These are phyloP conservation scores for Cotesia congregata DNA, from an alignment of 2,888 invertebrate genomes.

Conservation along the genomic window DNA sequence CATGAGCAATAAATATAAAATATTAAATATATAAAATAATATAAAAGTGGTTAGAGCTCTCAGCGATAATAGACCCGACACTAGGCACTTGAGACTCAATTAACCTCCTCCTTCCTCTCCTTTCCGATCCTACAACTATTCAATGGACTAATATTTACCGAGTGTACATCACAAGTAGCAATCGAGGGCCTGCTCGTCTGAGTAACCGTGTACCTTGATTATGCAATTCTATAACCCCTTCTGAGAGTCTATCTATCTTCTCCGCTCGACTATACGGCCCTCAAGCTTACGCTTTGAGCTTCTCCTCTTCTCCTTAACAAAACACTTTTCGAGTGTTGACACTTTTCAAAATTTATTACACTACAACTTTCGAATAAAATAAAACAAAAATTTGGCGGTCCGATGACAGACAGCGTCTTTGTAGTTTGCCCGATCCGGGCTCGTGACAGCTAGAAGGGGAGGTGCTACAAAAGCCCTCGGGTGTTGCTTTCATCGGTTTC, in stretches of 20 bases:
- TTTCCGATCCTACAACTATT: constrained; percentile 12
- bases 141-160: constrained; percentile 45
- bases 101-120: constrained; percentile 27
- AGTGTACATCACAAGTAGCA: constrained; percentile 31
- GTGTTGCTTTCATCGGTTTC: background rate
- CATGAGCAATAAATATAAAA: background rate
- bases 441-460: constrained; percentile 2
- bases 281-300: background rate
- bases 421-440: background rate
- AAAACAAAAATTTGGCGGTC: background rate
- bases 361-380: constrained; percentile 25
- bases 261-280: background rate
- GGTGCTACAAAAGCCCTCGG: background rate
- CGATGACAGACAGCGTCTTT: background rate
- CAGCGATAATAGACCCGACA: constrained; percentile 31
- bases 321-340: constrained; percentile 37
- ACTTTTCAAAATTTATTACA: constrained; percentile 17
- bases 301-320: background rate
- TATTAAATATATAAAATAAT: background rate
- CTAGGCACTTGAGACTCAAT: constrained; percentile 38
- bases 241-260: constrained; percentile 20
- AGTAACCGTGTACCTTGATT: constrained; percentile 42
- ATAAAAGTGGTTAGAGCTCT: constrained; percentile 22
- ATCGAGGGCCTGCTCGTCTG: constrained; percentile 37
- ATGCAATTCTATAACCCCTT: constrained; percentile 37